Evolutionary conservation across 2,113 vertebrate genomes (phyloP).

Genomic region (Andinoacara biseriatus): DNA sequence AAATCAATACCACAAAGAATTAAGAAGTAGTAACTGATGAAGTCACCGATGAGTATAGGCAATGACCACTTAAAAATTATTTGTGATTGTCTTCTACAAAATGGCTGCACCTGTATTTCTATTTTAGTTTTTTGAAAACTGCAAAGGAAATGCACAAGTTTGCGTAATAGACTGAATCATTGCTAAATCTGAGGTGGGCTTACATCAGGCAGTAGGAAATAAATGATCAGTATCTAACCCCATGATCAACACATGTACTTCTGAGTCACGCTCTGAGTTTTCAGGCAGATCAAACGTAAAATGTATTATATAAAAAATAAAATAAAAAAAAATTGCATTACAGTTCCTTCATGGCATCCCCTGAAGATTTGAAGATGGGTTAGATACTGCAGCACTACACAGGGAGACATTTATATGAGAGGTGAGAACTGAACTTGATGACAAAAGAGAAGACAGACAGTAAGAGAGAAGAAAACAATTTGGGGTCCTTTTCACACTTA

Average conservation of each 20-base stretch:
- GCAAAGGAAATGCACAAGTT: not conserved
- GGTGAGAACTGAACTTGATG: slow-evolving; percentile 13
- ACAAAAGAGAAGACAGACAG: slow-evolving; percentile 8
- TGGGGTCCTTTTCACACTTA: slow-evolving; percentile 28
- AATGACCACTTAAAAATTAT: not conserved
- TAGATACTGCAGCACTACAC: not conserved
- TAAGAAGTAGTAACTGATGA: not conserved
- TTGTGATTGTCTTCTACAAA: not conserved
- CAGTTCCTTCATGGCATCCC: not conserved
- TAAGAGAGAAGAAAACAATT: not conserved
- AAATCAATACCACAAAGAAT: not conserved
- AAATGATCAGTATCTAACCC: slow-evolving; percentile 36
- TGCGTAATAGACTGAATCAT: slow-evolving; percentile 37
- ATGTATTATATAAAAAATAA: slow-evolving; percentile 28
- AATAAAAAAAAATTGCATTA: slow-evolving; percentile 28
- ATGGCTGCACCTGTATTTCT: not conserved
- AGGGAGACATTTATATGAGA: slow-evolving; percentile 26
- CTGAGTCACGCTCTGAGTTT: slow-evolving; percentile 40
- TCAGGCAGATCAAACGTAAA: slow-evolving; percentile 12
- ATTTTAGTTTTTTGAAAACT: not conserved
- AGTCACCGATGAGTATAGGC: not conserved
- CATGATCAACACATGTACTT: slow-evolving; percentile 13
- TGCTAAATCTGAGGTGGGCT: slow-evolving; percentile 8
- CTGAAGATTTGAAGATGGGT: not conserved
- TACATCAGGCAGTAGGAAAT: slow-evolving; percentile 16